Conservation (phyloP, 1,140 invertebrate species). For the Meloidogyne hapla region DNA sequence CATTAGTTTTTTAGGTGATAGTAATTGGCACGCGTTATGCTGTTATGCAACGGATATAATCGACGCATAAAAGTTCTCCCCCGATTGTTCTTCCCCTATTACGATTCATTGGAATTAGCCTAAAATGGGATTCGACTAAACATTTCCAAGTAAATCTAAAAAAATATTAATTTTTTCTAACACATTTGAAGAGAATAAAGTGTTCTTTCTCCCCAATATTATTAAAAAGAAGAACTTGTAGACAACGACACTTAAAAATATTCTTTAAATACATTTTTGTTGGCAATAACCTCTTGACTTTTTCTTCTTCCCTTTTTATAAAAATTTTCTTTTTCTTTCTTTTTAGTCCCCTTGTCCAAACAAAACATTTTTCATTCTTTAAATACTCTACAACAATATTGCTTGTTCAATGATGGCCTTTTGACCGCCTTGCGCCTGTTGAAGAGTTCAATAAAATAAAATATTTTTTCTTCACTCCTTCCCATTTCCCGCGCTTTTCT, state of each 20-base stretch:
- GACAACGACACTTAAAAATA: constrained; percentile 1
- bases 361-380: background rate
- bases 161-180: too few relatives aligned
- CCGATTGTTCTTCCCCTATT: too few relatives aligned
- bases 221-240: background rate
- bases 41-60: too few relatives aligned
- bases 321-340: background rate
- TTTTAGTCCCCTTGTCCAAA: background rate
- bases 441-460: background rate
- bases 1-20: too few relatives aligned
- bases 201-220: too few relatives aligned
- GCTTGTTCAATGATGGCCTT: background rate
- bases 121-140: too few relatives aligned
- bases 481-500: background rate
- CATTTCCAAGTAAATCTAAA: too few relatives aligned
- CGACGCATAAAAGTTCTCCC: too few relatives aligned
- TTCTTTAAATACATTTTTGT: background rate
- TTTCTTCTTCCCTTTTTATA: background rate
- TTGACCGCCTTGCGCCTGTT: constrained; percentile 4
- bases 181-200: too few relatives aligned
- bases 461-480: background rate
- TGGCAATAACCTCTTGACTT: background rate
- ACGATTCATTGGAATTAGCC: too few relatives aligned
- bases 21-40: too few relatives aligned
- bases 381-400: background rate